Percentiles rank a stretch among this genome's conserved stretches.
phyloP scores from a whole-genome alignment of 2,888 invertebrate genomes.

The Harpalus rubripes region DNA sequence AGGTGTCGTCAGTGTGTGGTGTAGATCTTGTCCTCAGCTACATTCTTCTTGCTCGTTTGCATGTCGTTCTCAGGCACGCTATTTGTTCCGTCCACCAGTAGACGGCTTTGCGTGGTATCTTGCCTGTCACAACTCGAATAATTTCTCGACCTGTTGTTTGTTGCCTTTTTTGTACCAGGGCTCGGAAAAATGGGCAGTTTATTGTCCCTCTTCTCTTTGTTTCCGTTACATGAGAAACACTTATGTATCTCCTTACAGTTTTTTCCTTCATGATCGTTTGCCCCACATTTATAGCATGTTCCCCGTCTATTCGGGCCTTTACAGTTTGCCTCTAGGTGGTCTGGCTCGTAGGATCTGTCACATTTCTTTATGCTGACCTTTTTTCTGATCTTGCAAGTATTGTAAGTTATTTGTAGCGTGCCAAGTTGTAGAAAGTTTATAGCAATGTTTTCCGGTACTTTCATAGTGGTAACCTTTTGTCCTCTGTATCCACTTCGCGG shows the following conservation, averaged over 20 bases:
- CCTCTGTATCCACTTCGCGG: not conserved
- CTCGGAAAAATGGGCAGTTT: constrained; percentile 3
- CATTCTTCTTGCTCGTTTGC: not conserved
- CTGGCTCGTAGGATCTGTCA: not conserved
- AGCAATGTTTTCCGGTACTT: not conserved
- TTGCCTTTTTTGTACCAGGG: not conserved
- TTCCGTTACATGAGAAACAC: constrained; percentile 29
- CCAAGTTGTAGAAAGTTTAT: not conserved
- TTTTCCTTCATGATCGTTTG: not conserved
- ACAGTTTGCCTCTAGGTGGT: not conserved
- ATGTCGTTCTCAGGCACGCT: constrained; percentile 2
- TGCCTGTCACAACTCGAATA: not conserved
- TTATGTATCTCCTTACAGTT: constrained; percentile 24
- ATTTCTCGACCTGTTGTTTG: too few species aligned
- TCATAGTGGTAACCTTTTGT: not conserved
- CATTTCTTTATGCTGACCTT: not conserved
- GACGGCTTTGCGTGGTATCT: not conserved
- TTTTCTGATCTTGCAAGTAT: not conserved
- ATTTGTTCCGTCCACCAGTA: constrained; percentile 47
- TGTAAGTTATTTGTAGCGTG: not conserved
- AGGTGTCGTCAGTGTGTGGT: not conserved
- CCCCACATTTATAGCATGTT: not conserved
- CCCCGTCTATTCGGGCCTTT: not conserved
- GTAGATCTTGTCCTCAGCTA: not conserved
- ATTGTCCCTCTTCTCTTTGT: constrained; percentile 12